Percentiles rank a stretch among this genome's conserved stretches.
Conservation (phyloP, 2,888 invertebrate genomes). For the Eupithecia abbreviata region DNA sequence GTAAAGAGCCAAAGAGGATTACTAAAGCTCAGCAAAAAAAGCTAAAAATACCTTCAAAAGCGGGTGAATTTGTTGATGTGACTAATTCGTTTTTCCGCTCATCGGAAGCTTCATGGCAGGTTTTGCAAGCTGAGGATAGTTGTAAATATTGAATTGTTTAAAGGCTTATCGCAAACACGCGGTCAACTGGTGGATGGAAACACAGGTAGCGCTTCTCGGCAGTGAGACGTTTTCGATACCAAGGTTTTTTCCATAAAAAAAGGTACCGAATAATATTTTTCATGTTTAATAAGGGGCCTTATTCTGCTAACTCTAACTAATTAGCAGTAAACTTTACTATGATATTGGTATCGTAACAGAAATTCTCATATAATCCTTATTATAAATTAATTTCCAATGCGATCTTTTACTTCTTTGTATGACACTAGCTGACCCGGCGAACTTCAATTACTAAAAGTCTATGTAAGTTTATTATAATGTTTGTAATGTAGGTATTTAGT, state of each 20-base stretch:
- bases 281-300: too few relatives aligned
- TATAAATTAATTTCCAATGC: too few relatives aligned
- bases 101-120: conserved; percentile 29
- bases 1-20: conserved; percentile 13
- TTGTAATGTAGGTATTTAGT: too few relatives aligned
- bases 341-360: too few relatives aligned
- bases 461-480: too few relatives aligned
- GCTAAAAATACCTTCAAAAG: conserved; percentile 17
- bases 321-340: too few relatives aligned
- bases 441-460: too few relatives aligned
- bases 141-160: conserved; percentile 54
- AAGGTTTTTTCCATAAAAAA: background rate
- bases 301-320: too few relatives aligned
- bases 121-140: conserved; percentile 33
- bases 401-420: too few relatives aligned
- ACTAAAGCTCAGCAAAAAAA: conserved; percentile 11
- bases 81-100: conserved; percentile 31
- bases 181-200: conserved; percentile 24
- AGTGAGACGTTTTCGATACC: background rate
- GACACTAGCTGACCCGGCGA: too few relatives aligned
- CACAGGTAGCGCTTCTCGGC: conserved; percentile 8
- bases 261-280: too few relatives aligned
- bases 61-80: conserved; percentile 29
- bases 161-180: conserved; percentile 48
- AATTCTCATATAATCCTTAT: too few relatives aligned